These are phyloP conservation scores for Crematogaster levior DNA, from an alignment of 2,888 invertebrate species.

Conservation along the genomic window DNA sequence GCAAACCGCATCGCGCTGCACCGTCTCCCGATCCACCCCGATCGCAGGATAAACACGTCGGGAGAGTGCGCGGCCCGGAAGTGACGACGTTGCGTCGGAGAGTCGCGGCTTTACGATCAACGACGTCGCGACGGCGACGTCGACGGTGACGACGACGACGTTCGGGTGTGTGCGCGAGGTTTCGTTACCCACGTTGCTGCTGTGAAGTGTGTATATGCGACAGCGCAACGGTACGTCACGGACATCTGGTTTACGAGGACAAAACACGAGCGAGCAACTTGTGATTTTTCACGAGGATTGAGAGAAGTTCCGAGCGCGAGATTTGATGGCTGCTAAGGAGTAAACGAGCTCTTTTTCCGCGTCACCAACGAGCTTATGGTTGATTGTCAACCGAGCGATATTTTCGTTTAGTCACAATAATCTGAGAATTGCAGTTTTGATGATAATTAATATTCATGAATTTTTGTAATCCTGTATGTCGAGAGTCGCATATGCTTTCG, in stretches of 20 bases:
- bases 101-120: conserved; percentile 53
- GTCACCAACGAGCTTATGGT: no score
- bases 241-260: conserved; percentile 1
- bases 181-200: conserved; percentile 2
- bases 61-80: neutral
- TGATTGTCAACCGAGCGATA: neutral
- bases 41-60: neutral
- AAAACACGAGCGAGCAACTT: neutral
- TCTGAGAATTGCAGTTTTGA: neutral
- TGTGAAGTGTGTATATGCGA: conserved; percentile 26
- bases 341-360: neutral
- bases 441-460: neutral
- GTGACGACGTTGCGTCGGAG: neutral
- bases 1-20: neutral
- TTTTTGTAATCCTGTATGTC: neutral
- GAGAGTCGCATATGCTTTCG: neutral
- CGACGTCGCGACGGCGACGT: conserved; percentile 51
- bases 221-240: conserved; percentile 41
- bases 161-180: conserved; percentile 32
- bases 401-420: neutral
- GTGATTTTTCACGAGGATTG: conserved; percentile 16
- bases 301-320: neutral
- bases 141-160: neutral
- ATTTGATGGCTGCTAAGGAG: neutral
- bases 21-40: neutral